Evolutionary conservation across 1,140 invertebrate genomes (phyloP), one percentile per base, ranked within the genome.

Genomic region (Ericerus pela): DNA sequence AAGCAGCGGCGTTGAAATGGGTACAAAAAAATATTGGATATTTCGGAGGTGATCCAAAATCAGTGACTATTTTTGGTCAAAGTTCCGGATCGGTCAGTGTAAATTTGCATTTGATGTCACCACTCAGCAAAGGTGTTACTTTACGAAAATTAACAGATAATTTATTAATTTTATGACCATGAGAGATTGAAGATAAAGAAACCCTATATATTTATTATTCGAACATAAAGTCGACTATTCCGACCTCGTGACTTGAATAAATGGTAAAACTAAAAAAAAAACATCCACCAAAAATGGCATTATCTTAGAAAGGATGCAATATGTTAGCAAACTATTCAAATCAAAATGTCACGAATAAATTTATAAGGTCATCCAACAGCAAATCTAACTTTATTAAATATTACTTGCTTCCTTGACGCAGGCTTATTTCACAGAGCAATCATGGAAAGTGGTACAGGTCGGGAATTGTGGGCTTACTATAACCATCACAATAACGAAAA

Each of bases 391-490:
- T 52, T 29, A 6, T 16, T 29, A 41, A 14, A 14, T 41, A 41
- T 41, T 24, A 22, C 36, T 22, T 2, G 22, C 20, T 43, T 18
- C 18, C 12, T 53, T 22, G 4, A 14, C 31, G 16, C 53, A 69
- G 66, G 64, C 27, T 55, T 68, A 3, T 70, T 71, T 56, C 67
- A 70, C 27, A 61, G 63, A 36, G 69, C 63, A 0, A 70, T 71
- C 36, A 52, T 60, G 11, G 64, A 70, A 68, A 80, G 79, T 66
- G 83, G 82, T 3, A 73, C 77, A n/a, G 78, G 80, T n/a, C 64
- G 81, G 12, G 76, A 76, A 60, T 73, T 78, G 4, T 85, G 82
- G 82, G 76, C 80, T 0, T 37, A 51, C 20, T 78, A 56, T 12
- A 47, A 24, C 11, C 2, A 18, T 1, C 16, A 36, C 3, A 14